Percentiles rank a stretch among this genome's conserved stretches.
Conservation (phyloP, 2,113 vertebrate species). For the Bubo bubo region DNA sequence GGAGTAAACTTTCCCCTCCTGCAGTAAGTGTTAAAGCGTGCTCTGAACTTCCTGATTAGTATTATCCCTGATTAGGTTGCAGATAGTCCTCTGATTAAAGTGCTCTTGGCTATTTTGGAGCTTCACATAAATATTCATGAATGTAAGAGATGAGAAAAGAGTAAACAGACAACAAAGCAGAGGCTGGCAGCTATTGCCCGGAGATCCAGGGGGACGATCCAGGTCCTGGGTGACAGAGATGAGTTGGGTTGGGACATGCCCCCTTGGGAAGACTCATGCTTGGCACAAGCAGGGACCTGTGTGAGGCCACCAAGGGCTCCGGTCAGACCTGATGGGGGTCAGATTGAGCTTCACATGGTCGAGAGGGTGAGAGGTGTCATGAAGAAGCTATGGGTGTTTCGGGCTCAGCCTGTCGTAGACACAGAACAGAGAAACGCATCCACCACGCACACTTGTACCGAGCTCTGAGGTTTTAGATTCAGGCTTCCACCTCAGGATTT, state of each 20-base stretch:
- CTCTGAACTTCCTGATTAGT: conserved; percentile 67
- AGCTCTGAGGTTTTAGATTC: neutral
- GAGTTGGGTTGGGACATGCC: neutral
- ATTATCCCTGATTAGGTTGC: conserved; percentile 67
- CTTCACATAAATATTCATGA: conserved; percentile 76
- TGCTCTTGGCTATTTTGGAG: conserved; percentile 72
- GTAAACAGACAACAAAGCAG: conserved; percentile 40
- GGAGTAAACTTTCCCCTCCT: neutral
- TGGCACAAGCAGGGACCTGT: neutral
- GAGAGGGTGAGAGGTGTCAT: accelerated
- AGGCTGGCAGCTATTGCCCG: neutral
- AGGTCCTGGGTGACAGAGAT: neutral
- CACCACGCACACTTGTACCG: accelerated
- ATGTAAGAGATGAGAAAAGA: neutral
- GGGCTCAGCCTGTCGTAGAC: accelerated
- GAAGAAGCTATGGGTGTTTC: neutral
- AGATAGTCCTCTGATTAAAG: conserved; percentile 71
- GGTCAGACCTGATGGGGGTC: neutral
- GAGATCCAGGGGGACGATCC: neutral
- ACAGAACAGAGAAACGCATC: accelerated
- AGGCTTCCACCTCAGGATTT: neutral
- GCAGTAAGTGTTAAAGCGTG: conserved; percentile 21
- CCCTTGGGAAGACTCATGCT: neutral
- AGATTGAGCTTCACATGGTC: accelerated
- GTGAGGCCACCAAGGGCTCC: neutral